phyloP scores from a whole-genome alignment of 2,113 vertebrate species.

The Epinephelus lanceolatus region DNA sequence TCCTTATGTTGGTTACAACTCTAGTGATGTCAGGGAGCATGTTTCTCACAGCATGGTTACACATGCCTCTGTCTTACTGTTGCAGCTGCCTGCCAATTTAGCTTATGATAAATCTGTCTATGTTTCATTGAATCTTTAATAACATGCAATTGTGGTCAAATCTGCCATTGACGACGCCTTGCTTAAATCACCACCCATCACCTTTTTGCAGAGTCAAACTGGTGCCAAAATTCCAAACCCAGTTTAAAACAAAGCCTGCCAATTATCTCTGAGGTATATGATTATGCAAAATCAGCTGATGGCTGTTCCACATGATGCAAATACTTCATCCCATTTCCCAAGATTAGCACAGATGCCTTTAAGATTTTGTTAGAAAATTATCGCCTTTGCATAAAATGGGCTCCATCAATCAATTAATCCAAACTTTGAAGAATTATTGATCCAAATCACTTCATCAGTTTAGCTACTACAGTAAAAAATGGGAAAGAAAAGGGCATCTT shows the following conservation, averaged over 20 bases:
- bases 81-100: slow-evolving; percentile 6
- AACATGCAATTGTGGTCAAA: neutral
- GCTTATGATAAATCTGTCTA: neutral
- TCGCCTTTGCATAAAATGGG: neutral
- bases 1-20: too few relatives aligned
- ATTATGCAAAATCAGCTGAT: neutral
- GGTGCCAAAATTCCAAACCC: neutral
- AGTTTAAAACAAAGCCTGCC: neutral
- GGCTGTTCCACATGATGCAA: neutral
- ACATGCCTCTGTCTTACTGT: neutral
- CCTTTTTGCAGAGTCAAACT: neutral
- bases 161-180: neutral
- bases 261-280: neutral
- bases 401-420: slow-evolving; percentile 2
- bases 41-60: too few relatives aligned
- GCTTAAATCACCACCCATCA: neutral
- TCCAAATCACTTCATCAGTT: slow-evolving; percentile 13
- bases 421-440: slow-evolving; percentile 17
- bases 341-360: neutral
- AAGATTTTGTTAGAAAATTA: neutral
- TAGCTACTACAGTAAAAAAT: neutral
- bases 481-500: neutral
- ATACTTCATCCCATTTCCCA: neutral
- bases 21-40: too few relatives aligned
- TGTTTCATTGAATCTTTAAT: neutral